Conservation (phyloP, 2,888 invertebrate genomes). For the Neuroscelio doddi region DNA sequence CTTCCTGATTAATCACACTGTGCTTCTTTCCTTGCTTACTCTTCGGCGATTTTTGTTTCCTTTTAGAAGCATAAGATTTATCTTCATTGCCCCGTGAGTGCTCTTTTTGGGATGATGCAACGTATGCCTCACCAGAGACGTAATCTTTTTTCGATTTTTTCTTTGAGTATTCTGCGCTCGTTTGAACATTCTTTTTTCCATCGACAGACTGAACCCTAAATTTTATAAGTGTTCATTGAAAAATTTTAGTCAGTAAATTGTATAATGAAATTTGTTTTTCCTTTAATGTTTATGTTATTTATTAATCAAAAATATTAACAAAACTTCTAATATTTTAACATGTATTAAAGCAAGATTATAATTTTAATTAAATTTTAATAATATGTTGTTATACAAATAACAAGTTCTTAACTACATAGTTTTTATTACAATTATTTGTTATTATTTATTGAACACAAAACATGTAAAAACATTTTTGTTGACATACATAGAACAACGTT, state of each 20-base stretch:
- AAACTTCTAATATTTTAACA: too few species aligned
- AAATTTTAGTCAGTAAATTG: neutral
- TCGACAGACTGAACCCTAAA: neutral
- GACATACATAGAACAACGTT: too few species aligned
- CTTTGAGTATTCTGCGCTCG: neutral
- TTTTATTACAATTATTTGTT: too few species aligned
- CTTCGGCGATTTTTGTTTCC: constrained; percentile 1
- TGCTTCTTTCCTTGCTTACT: neutral
- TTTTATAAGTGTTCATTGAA: neutral
- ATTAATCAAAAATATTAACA: too few species aligned
- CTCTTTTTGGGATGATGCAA: neutral
- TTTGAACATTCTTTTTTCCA: neutral
- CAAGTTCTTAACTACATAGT: too few species aligned
- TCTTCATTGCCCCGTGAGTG: neutral
- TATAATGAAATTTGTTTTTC: too few species aligned
- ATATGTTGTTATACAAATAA: too few species aligned
- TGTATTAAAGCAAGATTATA: too few species aligned
- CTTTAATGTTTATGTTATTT: too few species aligned
- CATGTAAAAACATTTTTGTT: too few species aligned
- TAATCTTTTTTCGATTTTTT: neutral
- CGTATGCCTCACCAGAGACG: neutral
- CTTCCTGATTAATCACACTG: neutral
- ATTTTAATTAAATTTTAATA: too few species aligned
- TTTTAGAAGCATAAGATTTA: constrained; percentile 4
- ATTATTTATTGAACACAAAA: too few species aligned